Conservation (phyloP, 53 echinoderm and acorn worm species). For the Astropecten irregularis region DNA sequence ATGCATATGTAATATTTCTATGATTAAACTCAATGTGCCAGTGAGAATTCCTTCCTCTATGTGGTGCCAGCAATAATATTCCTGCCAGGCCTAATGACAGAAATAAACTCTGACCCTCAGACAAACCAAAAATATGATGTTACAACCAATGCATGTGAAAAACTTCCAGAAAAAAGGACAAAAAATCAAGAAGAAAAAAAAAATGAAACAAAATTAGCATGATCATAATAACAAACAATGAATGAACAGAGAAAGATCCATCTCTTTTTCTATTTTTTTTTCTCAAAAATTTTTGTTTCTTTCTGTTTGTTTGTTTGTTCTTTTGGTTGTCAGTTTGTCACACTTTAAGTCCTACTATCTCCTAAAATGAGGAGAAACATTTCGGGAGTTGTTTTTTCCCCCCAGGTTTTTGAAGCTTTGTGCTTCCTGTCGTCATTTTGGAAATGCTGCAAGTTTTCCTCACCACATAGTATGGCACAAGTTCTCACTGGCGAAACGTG, state of each 20-base stretch:
- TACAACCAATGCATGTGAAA: no score
- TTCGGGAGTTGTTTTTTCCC: no score
- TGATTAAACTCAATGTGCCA: no score
- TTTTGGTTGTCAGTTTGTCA: background rate
- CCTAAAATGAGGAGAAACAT: no score
- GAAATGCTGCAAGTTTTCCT: no score
- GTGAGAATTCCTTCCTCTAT: conserved; percentile 37
- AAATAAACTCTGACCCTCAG: conserved; percentile 26
- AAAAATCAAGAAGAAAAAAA: background rate
- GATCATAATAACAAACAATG: conserved; percentile 18
- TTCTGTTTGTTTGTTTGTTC: conserved; percentile 21
- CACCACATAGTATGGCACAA: conserved; percentile 32
- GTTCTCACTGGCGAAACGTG: conserved; percentile 38
- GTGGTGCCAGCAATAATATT: background rate
- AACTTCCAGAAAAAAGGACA: background rate
- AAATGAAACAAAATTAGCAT: conserved; percentile 1
- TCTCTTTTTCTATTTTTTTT: conserved; percentile 31
- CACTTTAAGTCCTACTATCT: no score
- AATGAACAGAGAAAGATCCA: conserved; percentile 48
- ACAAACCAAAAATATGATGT: background rate
- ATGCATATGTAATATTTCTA: no score
- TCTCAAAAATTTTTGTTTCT: conserved; percentile 1
- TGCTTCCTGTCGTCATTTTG: no score
- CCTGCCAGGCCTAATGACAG: conserved; percentile 5
- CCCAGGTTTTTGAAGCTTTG: no score